These are phyloP conservation scores for Axea sp. DNA, from an alignment of 2,888 invertebrate genomes.

Conservation along the genomic window DNA sequence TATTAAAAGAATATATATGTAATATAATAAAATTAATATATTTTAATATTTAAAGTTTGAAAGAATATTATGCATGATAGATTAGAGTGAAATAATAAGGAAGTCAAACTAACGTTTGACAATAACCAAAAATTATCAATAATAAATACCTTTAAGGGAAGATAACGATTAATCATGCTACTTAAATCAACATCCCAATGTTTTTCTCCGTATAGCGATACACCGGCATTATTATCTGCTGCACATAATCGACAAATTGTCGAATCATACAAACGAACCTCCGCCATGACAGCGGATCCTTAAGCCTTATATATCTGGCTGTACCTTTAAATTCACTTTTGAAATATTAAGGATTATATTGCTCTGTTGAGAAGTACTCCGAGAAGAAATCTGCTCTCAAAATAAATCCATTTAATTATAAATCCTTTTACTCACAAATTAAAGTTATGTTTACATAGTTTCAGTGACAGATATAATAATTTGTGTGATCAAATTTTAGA, in stretches of 20 bases:
- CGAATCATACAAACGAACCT: slow-evolving; percentile 83
- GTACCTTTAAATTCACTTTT: no score
- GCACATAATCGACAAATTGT: slow-evolving; percentile 88
- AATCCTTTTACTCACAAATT: no score
- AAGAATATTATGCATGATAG: neutral
- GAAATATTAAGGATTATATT: no score
- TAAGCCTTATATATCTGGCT: no score
- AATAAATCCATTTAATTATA: no score
- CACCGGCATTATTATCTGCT: slow-evolving; percentile 86
- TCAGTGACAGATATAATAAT: no score
- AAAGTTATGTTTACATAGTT: no score
- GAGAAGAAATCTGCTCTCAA: no score
- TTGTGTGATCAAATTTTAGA: no score
- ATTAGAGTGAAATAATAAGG: neutral
- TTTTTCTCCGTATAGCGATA: slow-evolving; percentile 82
- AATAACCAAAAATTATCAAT: slow-evolving; percentile 32
- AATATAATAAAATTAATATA: slow-evolving; percentile 56
- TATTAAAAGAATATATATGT: no score
- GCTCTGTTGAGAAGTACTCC: no score
- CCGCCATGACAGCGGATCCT: slow-evolving; percentile 71
- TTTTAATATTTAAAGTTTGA: neutral
- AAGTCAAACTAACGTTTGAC: slow-evolving; percentile 76
- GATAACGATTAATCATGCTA: slow-evolving; percentile 85
- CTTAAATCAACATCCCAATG: slow-evolving; percentile 83
- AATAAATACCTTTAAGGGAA: slow-evolving; percentile 85